A percentile compares a stretch with the other conserved stretches of the same genome.
These are phyloP conservation scores for Rafetus swinhoei DNA, from an alignment of 2,113 vertebrate species.

Conservation along the genomic window DNA sequence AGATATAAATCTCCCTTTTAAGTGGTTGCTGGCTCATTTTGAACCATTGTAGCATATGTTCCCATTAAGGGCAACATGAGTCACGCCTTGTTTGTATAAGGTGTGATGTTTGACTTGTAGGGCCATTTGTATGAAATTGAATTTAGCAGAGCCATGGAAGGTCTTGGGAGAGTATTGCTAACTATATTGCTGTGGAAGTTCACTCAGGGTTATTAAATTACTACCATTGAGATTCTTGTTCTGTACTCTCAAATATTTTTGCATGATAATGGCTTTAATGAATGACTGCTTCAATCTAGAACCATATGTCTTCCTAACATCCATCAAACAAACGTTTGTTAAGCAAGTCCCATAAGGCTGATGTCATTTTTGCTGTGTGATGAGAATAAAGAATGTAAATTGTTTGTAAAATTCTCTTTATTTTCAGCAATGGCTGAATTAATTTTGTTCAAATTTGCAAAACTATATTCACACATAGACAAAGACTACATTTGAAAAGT, in stretches of 20 bases:
- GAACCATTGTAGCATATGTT: conserved; percentile 32
- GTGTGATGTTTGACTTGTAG: conserved; percentile 38
- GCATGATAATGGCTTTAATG: conserved; percentile 42
- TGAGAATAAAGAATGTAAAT: not conserved
- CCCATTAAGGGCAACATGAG: conserved; percentile 24
- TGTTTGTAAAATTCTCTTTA: rapidly evolving
- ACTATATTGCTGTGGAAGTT: not conserved
- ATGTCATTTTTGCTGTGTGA: not conserved
- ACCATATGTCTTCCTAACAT: not conserved
- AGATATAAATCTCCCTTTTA: conserved; percentile 11
- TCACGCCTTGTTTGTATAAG: conserved; percentile 21
- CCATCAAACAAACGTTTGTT: not conserved
- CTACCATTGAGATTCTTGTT: conserved; percentile 32
- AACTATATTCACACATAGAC: not conserved
- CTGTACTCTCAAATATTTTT: not conserved
- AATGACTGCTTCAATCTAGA: not conserved
- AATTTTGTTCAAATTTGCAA: not conserved
- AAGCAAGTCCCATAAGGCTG: not conserved
- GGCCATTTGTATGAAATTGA: conserved; percentile 50
- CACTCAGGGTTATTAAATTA: conserved; percentile 33
- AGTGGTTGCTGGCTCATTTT: conserved; percentile 32
- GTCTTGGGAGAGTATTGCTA: conserved; percentile 31
- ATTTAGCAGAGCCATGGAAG: conserved; percentile 49
- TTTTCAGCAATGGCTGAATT: not conserved
- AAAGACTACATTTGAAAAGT: not conserved